phyloP scores from a whole-genome alignment of 2,888 invertebrate species.

The Nebria brevicollis region DNA sequence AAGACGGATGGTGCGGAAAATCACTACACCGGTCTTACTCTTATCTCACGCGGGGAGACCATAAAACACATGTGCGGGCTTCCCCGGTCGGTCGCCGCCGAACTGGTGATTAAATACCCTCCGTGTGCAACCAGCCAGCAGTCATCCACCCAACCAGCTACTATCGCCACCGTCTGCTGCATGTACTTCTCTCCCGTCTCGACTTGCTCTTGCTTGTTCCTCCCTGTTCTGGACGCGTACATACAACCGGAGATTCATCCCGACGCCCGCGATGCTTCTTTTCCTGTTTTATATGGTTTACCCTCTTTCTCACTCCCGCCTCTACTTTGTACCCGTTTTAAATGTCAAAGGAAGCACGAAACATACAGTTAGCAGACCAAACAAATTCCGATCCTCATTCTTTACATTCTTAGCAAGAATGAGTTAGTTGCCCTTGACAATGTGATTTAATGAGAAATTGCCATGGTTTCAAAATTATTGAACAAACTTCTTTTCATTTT shows the following conservation, averaged over 20 bases:
- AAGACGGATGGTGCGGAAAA: conserved; percentile 46
- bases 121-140: conserved; percentile 1
- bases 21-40: conserved; percentile 46
- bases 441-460: background rate
- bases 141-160: background rate
- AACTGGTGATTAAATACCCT: conserved; percentile 38
- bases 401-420: background rate
- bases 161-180: background rate
- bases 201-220: background rate
- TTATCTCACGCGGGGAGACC: conserved; percentile 44
- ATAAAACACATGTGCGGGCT: conserved; percentile 44
- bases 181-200: background rate
- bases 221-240: background rate
- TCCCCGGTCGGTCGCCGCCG: conserved; percentile 9
- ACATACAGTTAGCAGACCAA: background rate
- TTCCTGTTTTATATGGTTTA: background rate
- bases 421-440: background rate
- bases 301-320: background rate
- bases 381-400: background rate
- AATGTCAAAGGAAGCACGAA: background rate
- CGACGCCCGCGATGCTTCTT: background rate
- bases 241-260: background rate
- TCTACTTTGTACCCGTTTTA: background rate
- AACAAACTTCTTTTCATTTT: too few species aligned
- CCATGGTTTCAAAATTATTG: background rate